A percentile compares a stretch with the other conserved stretches of the same genome.
Evolutionary conservation across 2,113 vertebrate species (phyloP).

Genomic region (Melanostigma gelatinosum): DNA sequence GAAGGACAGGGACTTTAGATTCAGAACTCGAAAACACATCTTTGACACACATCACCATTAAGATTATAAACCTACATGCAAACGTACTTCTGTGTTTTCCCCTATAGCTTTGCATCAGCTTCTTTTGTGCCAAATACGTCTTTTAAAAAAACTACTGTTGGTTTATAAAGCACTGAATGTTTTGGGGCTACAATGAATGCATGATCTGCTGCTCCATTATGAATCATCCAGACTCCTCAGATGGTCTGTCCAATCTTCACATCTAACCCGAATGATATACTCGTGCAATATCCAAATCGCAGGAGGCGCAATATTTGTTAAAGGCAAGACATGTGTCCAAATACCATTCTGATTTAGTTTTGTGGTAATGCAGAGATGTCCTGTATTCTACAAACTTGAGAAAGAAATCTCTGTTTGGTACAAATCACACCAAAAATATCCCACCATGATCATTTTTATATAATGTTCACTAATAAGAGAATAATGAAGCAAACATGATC

Average conservation of each 20-base stretch:
- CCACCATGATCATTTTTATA: not conserved
- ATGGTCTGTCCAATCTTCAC: not conserved
- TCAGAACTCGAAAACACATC: not conserved
- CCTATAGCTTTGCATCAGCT: not conserved
- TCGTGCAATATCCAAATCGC: not conserved
- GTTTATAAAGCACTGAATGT: not conserved
- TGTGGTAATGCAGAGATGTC: not conserved
- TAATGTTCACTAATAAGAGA: not conserved
- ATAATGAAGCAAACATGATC: not conserved
- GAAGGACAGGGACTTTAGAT: not conserved
- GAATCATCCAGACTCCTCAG: not conserved
- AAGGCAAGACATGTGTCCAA: not conserved
- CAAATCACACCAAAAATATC: not conserved
- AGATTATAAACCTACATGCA: not conserved
- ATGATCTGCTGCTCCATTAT: not conserved
- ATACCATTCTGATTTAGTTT: not conserved
- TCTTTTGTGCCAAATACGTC: not conserved
- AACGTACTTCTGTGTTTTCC: not conserved
- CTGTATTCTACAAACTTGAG: not conserved
- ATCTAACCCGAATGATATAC: not conserved
- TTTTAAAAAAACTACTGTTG: not conserved
- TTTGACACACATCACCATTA: not conserved
- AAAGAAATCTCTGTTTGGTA: not conserved
- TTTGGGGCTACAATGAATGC: not conserved
- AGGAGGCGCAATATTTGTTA: not conserved